Evolutionary conservation across 2,113 vertebrate species (phyloP).

Genomic region (Chionomys nivalis): DNA sequence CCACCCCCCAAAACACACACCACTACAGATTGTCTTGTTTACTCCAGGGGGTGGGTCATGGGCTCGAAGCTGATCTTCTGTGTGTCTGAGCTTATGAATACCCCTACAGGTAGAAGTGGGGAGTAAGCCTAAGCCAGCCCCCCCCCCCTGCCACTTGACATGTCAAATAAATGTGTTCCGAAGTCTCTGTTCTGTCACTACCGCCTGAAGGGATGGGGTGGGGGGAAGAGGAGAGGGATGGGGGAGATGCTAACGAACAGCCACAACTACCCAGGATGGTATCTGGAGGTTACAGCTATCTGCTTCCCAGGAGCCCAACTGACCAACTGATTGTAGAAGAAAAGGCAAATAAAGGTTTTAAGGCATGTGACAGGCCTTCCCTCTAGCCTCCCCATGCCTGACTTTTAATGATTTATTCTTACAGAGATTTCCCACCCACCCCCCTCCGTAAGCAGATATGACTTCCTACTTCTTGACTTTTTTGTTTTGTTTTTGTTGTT

Average conservation of each 20-base stretch:
- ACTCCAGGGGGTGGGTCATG: constrained; percentile 61
- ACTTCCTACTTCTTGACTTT: constrained; percentile 35
- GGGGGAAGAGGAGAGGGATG: neutral
- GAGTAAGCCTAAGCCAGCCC: constrained; percentile 62
- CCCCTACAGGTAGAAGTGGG: constrained; percentile 50
- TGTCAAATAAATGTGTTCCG: constrained; percentile 81
- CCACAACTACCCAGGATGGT: neutral
- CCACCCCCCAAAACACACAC: neutral
- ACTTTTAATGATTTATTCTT: constrained; percentile 30
- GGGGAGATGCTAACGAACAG: neutral
- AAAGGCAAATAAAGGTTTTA: constrained; percentile 23
- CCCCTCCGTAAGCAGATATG: neutral
- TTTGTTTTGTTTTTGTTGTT: neutral
- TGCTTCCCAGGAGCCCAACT: constrained; percentile 14
- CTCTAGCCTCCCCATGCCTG: neutral
- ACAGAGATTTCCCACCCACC: neutral
- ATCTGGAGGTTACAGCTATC: neutral
- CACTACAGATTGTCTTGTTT: constrained; percentile 56
- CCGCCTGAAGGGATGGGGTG: constrained; percentile 24
- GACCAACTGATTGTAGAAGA: constrained; percentile 27
- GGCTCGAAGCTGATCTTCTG: constrained; percentile 69
- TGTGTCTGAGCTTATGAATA: constrained; percentile 74
- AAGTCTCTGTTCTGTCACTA: constrained; percentile 76
- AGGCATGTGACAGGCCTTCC: neutral
- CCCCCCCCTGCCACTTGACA: constrained; percentile 68